Conservation (phyloP, 2,113 vertebrate genomes). For the Tachuris rubrigastra region DNA sequence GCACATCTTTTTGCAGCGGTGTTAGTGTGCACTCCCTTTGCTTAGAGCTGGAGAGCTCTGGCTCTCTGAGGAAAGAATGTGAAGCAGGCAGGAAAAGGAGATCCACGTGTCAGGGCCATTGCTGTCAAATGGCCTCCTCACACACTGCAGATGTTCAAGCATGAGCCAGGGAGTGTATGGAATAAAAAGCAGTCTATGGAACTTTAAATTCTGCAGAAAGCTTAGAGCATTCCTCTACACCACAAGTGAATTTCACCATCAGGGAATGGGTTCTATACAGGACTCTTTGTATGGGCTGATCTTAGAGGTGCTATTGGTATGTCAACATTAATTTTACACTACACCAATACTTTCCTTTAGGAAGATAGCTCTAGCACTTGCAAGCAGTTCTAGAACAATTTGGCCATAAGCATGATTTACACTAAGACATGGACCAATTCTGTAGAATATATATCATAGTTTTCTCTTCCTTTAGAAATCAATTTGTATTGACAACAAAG, state of each 20-base stretch:
- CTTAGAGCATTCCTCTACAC: not conserved
- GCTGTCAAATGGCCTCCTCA: constrained; percentile 27
- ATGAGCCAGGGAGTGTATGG: not conserved
- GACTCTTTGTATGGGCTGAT: not conserved
- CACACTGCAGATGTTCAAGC: constrained; percentile 7
- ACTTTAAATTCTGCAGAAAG: not conserved
- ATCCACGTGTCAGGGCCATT: not conserved
- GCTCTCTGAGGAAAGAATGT: not conserved
- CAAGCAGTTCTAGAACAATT: not conserved
- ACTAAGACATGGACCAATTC: not conserved
- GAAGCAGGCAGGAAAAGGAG: not conserved
- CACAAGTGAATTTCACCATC: not conserved
- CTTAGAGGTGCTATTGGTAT: not conserved
- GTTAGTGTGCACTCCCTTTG: not conserved
- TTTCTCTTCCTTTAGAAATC: not conserved
- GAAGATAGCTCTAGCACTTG: not conserved
- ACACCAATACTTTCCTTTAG: not conserved
- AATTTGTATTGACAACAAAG: not conserved
- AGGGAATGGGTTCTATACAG: not conserved
- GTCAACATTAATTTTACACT: not conserved
- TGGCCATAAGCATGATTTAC: not conserved
- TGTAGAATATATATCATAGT: not conserved
- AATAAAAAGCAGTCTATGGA: constrained; percentile 31
- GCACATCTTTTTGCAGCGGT: not conserved
- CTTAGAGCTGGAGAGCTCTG: not conserved